These are phyloP conservation scores for Operophtera brumata DNA, from an alignment of 2,888 invertebrate species.

Conservation along the genomic window DNA sequence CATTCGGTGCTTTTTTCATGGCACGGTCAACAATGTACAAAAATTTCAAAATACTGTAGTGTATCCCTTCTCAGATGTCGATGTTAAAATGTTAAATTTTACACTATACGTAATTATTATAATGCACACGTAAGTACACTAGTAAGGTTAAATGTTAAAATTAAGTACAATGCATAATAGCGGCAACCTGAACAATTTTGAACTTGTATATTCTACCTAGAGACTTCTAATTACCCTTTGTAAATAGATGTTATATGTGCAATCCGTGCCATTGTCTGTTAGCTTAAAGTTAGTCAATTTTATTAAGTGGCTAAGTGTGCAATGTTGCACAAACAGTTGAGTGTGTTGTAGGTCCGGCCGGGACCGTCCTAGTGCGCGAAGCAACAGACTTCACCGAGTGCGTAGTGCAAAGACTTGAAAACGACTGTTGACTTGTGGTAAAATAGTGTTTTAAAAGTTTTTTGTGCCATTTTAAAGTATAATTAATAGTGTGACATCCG, in stretches of 20 bases:
- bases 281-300: conserved; percentile 76
- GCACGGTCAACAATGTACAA: conserved; percentile 50
- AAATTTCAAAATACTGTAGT: conserved; percentile 29
- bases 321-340: conserved; percentile 40
- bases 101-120: conserved; percentile 75
- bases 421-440: conserved; percentile 77
- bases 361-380: conserved; percentile 42
- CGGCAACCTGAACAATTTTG: conserved; percentile 65
- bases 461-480: conserved; percentile 80
- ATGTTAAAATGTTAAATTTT: conserved; percentile 62
- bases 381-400: conserved; percentile 54
- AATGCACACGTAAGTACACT: conserved; percentile 74
- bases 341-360: conserved; percentile 37
- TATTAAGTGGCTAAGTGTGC: conserved; percentile 54
- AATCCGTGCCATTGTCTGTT: conserved; percentile 81
- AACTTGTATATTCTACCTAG: conserved; percentile 58
- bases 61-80: conserved; percentile 29
- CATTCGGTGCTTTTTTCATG: conserved; percentile 62
- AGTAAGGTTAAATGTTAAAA: conserved; percentile 67
- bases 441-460: conserved; percentile 75
- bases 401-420: conserved; percentile 57
- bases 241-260: conserved; percentile 76
- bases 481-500: conserved; percentile 78
- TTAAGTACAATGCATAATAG: conserved; percentile 63
- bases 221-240: conserved; percentile 66